Conservation (phyloP, 2,113 vertebrate genomes). For the Tympanuchus pallidicinctus region DNA sequence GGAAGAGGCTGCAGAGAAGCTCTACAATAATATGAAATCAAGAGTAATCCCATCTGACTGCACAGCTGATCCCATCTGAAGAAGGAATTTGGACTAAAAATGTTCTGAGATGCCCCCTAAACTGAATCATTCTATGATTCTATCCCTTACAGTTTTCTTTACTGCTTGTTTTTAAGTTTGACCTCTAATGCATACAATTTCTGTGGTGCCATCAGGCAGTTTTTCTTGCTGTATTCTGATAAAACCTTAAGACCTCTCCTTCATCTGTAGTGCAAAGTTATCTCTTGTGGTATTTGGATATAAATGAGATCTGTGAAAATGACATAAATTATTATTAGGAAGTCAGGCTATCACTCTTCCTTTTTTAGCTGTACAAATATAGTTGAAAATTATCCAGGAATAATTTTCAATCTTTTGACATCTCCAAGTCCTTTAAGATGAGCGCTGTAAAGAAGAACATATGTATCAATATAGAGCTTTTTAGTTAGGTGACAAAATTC, state of each 20-base stretch:
- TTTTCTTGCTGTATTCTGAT: background rate
- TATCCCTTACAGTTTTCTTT: background rate
- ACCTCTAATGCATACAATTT: background rate
- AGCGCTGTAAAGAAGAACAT: background rate
- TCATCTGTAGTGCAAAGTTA: background rate
- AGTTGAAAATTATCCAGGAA: constrained; percentile 30
- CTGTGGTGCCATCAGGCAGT: background rate
- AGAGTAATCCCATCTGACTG: background rate
- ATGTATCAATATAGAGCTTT: background rate
- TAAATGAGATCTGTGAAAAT: constrained; percentile 4
- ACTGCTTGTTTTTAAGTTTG: background rate
- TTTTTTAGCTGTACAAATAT: background rate
- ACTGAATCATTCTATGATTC: background rate
- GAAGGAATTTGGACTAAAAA: background rate
- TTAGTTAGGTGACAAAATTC: background rate
- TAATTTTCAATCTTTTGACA: constrained; percentile 36
- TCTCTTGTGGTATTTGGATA: background rate
- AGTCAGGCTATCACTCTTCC: constrained; percentile 2
- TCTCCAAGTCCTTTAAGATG: background rate
- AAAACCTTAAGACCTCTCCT: background rate
- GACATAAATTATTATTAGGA: constrained; percentile 7
- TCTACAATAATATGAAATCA: background rate
- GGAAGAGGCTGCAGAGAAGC: background rate
- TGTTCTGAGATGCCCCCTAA: background rate
- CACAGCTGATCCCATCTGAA: background rate